These are phyloP conservation scores for Microtus oregoni DNA, from an alignment of 2,113 vertebrate species.

Conservation along the genomic window DNA sequence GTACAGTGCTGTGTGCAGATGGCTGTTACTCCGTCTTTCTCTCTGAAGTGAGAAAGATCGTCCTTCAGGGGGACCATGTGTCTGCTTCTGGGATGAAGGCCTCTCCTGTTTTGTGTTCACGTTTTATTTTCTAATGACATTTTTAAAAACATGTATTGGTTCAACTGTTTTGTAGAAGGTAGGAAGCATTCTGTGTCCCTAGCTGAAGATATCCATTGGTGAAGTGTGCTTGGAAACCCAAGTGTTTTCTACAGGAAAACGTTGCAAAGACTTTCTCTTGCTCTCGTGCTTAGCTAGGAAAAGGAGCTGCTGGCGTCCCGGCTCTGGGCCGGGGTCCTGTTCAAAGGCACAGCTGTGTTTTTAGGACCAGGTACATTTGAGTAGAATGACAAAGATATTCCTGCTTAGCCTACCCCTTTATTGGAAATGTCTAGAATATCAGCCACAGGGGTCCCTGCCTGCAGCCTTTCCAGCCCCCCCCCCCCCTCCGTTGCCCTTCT, in stretches of 20 bases:
- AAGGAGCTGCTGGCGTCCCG: not conserved
- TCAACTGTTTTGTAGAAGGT: slow-evolving; percentile 5
- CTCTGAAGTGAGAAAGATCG: not conserved
- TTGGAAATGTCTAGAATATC: not conserved
- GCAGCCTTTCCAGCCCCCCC: not conserved
- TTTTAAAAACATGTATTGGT: not conserved
- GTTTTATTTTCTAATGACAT: slow-evolving; percentile 61
- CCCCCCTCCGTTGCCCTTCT: slow-evolving; percentile 5
- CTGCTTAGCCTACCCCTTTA: not conserved
- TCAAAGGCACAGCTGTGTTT: slow-evolving; percentile 33
- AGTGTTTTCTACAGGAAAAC: not conserved
- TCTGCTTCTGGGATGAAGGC: not conserved
- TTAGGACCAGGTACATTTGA: slow-evolving; percentile 17
- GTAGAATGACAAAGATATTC: not conserved
- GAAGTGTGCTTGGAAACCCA: slow-evolving; percentile 55
- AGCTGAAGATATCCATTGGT: slow-evolving; percentile 19
- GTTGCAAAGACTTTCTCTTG: not conserved
- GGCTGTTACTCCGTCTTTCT: not conserved
- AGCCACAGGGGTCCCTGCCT: not conserved
- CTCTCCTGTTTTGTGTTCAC: slow-evolving; percentile 12
- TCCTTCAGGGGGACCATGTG: not conserved
- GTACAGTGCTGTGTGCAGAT: not conserved
- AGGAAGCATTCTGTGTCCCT: slow-evolving; percentile 48
- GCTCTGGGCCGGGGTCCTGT: not conserved
- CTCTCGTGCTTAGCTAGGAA: slow-evolving; percentile 5